Evolutionary conservation across 2,888 invertebrate genomes (phyloP), one percentile per base, ranked within the genome.

Genomic region (Gisinianus flammeolus): DNA sequence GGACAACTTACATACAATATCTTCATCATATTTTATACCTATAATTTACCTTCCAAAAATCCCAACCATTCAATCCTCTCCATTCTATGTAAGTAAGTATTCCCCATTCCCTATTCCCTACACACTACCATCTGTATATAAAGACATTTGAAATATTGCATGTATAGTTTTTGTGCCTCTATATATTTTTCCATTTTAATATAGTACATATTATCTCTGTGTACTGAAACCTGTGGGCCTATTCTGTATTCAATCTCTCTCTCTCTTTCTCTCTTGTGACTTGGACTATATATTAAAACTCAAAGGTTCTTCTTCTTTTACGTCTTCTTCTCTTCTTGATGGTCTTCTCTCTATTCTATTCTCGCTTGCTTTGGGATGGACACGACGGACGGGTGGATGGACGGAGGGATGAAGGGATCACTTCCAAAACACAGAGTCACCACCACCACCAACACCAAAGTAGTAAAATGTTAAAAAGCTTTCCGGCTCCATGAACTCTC

Each of bases 401-500:
- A 26, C 28, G 52, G 24, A 76, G 26, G 33, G 2, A 54, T 22
- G 22, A 69, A 78, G 64, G 69, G 62, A 77, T 56, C 62, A 73
- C 28, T 24, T 35, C n/a, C n/a, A n/a, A n/a, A 33, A 26, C 52
- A 44, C 66, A 64, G 74, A 64, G 69, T 68, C 76, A 79, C 73
- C 76, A 78, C 73, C 75, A 76, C 22, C 56, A 74, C 22, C 56
- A 62, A n/a, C 44, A 31, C 67, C 26, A 69, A 58, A 70, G 71
- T 44, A 72, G 52, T 67, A 77, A 77, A 70, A 26, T 8, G 28
- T 10, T 33, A 68, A 69, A 35, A 69, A 76, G 58, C 76, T 76
- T 76, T 69, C 56, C 26, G 68, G 33, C 66, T 75, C 67, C 52
- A 56, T 67, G 33, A 16, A 58, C 71, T 44, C 64, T 35, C 26